Base-by-base conservation (phyloP, 2,888 invertebrate genomes). In the Flabesymbios commensalis region DNA sequence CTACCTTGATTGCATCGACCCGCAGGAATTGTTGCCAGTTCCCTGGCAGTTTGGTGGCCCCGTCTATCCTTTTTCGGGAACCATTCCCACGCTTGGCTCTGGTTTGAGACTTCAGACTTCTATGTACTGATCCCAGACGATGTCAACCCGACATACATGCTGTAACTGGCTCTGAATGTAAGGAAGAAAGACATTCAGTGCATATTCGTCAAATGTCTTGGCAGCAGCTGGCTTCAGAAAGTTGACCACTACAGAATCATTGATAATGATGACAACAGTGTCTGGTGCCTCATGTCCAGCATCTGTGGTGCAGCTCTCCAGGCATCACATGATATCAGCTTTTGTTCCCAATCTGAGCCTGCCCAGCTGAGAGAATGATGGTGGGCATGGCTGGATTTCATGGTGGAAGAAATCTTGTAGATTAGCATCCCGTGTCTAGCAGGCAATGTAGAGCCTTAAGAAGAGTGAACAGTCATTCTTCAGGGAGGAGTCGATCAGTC, bases 171-270 rank as follows among this genome's bases (percentile, higher is more conserved):
- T 42, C 7, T 47, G 17, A 19, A 57, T 29, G 28, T 64, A 57
- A n/a, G 56, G 57, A 32, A 63, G 19, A 26, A 63, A 62, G 29
- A 63, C 41, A 24, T 39, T 19, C 7, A 39, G 28, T 3, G 65
- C 59, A 59, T 67, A 71, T 2, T 69, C 67, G 19, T 63, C 32
- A 52, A 72, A 69, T 1, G 67, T 65, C 24, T 53, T 58, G 19
- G 51, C 57, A 3, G 28, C 42, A 7, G 47, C 41, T 7, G 7
- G 14, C 17, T 7, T 10, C 43, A 55, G 5, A 7, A 24, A 24
- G 17, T 29, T 14, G 5, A 55, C 28, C 28, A 43, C 7, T 10
- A 26, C 55, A 14, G 43, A 24, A 7, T 24, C 55, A 43, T 55
- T 43, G 5, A 55, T 4, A 17, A 55, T 55, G 41, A 26, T 41